phyloP scores from a whole-genome alignment of 2,113 vertebrate genomes.

The Setophaga coronata region DNA sequence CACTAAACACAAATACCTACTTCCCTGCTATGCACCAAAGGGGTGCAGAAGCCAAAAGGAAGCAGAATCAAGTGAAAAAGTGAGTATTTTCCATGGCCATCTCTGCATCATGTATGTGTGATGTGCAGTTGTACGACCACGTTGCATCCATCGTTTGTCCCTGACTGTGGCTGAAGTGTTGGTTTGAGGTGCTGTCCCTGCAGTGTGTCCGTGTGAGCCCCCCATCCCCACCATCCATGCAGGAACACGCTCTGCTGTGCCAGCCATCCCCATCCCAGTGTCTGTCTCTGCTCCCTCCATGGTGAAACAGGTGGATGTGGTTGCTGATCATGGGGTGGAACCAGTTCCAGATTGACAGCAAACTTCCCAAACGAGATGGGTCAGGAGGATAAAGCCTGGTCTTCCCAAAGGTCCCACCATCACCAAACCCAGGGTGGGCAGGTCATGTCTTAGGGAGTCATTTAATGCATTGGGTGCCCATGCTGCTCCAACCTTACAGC shows the following conservation, averaged over 20 bases:
- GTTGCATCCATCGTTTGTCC: not conserved
- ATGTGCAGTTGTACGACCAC: not conserved
- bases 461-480: not conserved
- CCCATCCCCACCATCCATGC: not conserved
- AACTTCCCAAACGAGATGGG: not conserved
- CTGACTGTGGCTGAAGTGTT: slow-evolving; percentile 16
- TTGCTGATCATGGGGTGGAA: not conserved
- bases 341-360: not conserved
- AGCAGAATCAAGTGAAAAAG: slow-evolving; percentile 76
- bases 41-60: slow-evolving; percentile 75
- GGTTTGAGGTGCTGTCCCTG: slow-evolving; percentile 39
- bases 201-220: not conserved
- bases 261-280: not conserved
- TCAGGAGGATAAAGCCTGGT: not conserved
- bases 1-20: slow-evolving; percentile 68
- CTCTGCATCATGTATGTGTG: slow-evolving; percentile 56
- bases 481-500: not conserved
- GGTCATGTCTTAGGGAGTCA: fast-evolving
- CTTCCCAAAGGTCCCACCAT: not conserved
- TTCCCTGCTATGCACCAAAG: slow-evolving; percentile 74
- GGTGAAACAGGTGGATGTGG: slow-evolving; percentile 23
- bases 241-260: not conserved
- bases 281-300: not conserved
- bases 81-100: slow-evolving; percentile 76
- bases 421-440: not conserved